Conservation (phyloP, 2,888 invertebrate genomes). For the Trichacis sp. region DNA sequence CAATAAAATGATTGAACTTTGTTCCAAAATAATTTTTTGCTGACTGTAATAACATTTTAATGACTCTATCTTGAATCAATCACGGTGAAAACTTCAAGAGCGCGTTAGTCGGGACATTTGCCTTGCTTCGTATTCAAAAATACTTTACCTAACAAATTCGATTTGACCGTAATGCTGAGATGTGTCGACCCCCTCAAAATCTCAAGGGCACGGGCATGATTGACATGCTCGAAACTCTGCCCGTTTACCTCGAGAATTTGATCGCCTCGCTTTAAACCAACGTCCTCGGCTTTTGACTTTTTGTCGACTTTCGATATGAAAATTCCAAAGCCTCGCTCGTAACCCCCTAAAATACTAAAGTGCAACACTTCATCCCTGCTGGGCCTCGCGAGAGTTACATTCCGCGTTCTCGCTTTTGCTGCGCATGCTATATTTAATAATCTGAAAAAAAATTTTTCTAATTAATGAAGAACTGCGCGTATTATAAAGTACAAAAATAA, state of each 20-base stretch:
- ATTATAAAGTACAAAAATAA: too few relatives aligned
- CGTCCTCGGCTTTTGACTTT: conserved; percentile 93
- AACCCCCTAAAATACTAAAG: conserved; percentile 94
- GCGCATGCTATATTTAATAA: conserved; percentile 96
- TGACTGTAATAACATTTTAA: too few relatives aligned
- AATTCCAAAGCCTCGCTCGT: conserved; percentile 91
- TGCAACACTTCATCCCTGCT: conserved; percentile 93
- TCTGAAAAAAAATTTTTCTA: conserved; percentile 65
- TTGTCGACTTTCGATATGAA: conserved; percentile 95
- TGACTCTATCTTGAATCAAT: too few relatives aligned
- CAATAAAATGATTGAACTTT: too few relatives aligned
- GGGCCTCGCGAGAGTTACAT: conserved; percentile 90
- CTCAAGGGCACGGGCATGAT: conserved; percentile 91
- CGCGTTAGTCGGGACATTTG: too few relatives aligned
- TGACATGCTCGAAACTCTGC: conserved; percentile 94
- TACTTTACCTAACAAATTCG: conserved; percentile 84
- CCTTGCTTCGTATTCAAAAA: too few relatives aligned
- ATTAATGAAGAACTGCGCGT: too few relatives aligned
- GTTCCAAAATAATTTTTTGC: too few relatives aligned
- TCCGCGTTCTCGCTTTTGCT: conserved; percentile 93
- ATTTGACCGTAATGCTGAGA: conserved; percentile 95
- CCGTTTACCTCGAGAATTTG: conserved; percentile 98
- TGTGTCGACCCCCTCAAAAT: conserved; percentile 94
- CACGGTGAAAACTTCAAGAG: too few relatives aligned
- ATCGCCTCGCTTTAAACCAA: conserved; percentile 96